Conservation (phyloP, 2,888 invertebrate species). For the Nymphalis polychloros region DNA sequence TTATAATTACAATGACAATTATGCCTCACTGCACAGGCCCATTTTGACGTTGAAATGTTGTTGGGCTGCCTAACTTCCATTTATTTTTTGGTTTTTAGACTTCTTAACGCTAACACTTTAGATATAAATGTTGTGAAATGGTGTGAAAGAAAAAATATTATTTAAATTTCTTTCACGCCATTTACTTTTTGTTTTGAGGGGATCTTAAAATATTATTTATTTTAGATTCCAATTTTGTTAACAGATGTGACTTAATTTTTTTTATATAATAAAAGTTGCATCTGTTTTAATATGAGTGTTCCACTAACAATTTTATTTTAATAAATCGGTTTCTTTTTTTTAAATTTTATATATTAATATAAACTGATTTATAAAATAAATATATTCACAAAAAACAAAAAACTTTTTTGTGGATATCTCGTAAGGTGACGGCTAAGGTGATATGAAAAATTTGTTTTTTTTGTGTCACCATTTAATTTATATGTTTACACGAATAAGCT, state of each 20-base stretch:
- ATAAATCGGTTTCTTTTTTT: conserved; percentile 43
- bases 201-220: conserved; percentile 40
- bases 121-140: conserved; percentile 32
- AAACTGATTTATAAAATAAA: conserved; percentile 40
- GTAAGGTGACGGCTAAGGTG: conserved; percentile 67
- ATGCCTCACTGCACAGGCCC: conserved; percentile 52
- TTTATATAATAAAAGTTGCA: conserved; percentile 47
- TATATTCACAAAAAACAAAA: conserved; percentile 27
- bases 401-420: conserved; percentile 48
- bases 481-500: conserved; percentile 62
- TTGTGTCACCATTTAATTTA: conserved; percentile 57
- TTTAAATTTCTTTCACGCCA: conserved; percentile 30
- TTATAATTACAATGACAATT: neutral
- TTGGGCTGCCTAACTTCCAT: conserved; percentile 57
- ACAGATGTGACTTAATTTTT: conserved; percentile 39
- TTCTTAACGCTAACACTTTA: conserved; percentile 56
- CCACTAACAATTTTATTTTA: conserved; percentile 56
- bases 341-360: neutral
- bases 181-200: conserved; percentile 33
- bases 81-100: conserved; percentile 43
- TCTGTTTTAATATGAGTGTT: conserved; percentile 64
- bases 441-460: conserved; percentile 41
- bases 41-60: conserved; percentile 50
- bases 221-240: conserved; percentile 40
- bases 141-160: conserved; percentile 15